Conservation (phyloP, 2,888 invertebrate genomes). For the Drosophila recens region DNA sequence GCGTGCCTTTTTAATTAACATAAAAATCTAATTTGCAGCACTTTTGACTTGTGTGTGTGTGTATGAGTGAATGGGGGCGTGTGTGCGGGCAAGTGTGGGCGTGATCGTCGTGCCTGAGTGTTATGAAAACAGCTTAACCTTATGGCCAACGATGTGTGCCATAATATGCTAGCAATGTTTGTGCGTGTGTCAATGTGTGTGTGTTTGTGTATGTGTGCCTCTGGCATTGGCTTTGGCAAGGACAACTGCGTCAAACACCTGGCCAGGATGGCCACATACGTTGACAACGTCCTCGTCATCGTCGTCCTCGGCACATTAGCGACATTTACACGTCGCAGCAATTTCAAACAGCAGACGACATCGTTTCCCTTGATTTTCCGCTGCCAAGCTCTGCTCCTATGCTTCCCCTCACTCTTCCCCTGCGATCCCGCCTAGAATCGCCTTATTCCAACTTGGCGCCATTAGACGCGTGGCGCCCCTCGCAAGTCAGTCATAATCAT, state of each 20-base stretch:
- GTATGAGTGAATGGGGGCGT: slow-evolving; percentile 26
- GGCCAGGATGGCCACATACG: slow-evolving; percentile 53
- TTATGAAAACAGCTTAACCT: slow-evolving; percentile 79
- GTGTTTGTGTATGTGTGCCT: slow-evolving; percentile 59
- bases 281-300: slow-evolving; percentile 31
- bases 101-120: slow-evolving; percentile 34
- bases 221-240: slow-evolving; percentile 74
- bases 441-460: neutral
- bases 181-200: slow-evolving; percentile 5
- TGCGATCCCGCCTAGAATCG: neutral
- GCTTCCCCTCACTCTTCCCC: neutral
- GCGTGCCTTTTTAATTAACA: slow-evolving; percentile 79
- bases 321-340: slow-evolving; percentile 80
- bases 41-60: slow-evolving; percentile 53
- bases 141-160: slow-evolving; percentile 79
- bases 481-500: slow-evolving; percentile 77
- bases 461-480: slow-evolving; percentile 29
- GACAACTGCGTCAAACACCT: slow-evolving; percentile 62
- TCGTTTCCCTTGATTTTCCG: slow-evolving; percentile 52
- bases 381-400: neutral
- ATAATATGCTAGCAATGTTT: slow-evolving; percentile 55
- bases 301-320: slow-evolving; percentile 65
- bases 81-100: slow-evolving; percentile 6
- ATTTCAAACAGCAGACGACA: slow-evolving; percentile 79
- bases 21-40: slow-evolving; percentile 79